phyloP scores from a whole-genome alignment of 1,140 invertebrate genomes.

The Rhopalosiphum maidis region DNA sequence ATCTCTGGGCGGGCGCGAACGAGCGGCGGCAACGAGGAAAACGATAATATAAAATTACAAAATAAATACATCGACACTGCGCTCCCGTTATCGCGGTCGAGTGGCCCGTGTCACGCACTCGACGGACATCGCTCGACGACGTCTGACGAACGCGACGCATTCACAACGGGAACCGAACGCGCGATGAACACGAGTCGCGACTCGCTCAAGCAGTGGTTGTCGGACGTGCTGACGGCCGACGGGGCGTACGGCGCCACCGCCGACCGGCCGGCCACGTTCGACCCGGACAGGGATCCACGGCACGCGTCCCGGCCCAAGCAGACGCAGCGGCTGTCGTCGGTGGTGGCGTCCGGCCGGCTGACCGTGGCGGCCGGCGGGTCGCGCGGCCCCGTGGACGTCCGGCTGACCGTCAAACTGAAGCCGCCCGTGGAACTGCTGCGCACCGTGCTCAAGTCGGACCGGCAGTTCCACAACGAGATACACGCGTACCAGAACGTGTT shows the following conservation, averaged over 20 bases:
- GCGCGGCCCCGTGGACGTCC: neutral
- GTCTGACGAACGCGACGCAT: neutral
- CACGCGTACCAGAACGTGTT: constrained; percentile 58
- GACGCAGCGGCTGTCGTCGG: neutral
- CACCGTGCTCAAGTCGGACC: constrained; percentile 22
- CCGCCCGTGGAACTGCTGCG: neutral
- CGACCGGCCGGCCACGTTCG: neutral
- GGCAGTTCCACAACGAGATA: constrained; percentile 59
- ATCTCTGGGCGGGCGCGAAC: neutral
- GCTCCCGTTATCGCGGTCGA: neutral
- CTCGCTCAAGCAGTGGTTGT: constrained; percentile 17
- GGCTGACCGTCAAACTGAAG: constrained; percentile 29
- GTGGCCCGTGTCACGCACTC: neutral
- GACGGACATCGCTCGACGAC: neutral
- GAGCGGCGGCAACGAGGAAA: neutral
- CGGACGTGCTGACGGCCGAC: neutral
- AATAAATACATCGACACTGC: neutral
- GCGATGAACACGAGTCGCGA: neutral
- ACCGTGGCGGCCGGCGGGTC: neutral
- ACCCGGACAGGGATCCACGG: constrained; percentile 1
- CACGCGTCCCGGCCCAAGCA: neutral
- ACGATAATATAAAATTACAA: too few species aligned
- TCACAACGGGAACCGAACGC: too few species aligned
- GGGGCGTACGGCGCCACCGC: constrained; percentile 15
- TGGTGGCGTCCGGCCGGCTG: neutral